A percentile compares a stretch with the other conserved stretches of the same genome.
Evolutionary conservation across 2,888 invertebrate genomes (phyloP).

Genomic region (Hemistola chrysoprasaria): DNA sequence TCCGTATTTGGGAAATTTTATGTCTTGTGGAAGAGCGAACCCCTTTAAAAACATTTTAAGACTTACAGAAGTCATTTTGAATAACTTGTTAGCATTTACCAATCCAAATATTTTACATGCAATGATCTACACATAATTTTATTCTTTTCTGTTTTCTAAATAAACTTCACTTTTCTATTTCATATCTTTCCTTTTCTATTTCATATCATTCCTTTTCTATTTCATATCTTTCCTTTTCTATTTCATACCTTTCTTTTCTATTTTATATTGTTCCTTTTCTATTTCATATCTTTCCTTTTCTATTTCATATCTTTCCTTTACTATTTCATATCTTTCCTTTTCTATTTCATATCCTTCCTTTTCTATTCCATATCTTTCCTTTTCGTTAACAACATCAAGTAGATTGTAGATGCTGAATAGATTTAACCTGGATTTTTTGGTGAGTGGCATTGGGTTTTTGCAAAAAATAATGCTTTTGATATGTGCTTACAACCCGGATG

Average conservation of each 20-base stretch:
- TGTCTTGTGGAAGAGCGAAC: too few relatives aligned
- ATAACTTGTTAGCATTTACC: too few relatives aligned
- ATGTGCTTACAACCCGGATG: too few relatives aligned
- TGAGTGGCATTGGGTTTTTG: constrained; percentile 46
- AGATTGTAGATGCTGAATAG: constrained; percentile 29
- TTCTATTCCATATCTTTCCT: constrained; percentile 14
- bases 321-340: too few relatives aligned
- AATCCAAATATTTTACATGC: not conserved
- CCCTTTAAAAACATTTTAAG: too few relatives aligned
- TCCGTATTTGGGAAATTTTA: too few relatives aligned
- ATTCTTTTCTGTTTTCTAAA: constrained; percentile 15
- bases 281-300: constrained; percentile 10
- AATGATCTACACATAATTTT: constrained; percentile 4
- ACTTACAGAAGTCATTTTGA: too few relatives aligned
- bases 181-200: constrained; percentile 12
- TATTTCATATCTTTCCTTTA: constrained; percentile 15
- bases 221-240: too few relatives aligned
- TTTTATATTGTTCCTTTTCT: too few relatives aligned
- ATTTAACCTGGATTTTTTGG: constrained; percentile 34
- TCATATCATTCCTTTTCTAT: too few relatives aligned
- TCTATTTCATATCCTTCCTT: too few relatives aligned
- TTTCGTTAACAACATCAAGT: not conserved
- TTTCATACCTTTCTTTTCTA: constrained; percentile 15
- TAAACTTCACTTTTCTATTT: constrained; percentile 12
- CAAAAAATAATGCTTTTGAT: constrained; percentile 16